phyloP scores from a whole-genome alignment of 2,797 vertebrate species.

The Falco columbarius region DNA sequence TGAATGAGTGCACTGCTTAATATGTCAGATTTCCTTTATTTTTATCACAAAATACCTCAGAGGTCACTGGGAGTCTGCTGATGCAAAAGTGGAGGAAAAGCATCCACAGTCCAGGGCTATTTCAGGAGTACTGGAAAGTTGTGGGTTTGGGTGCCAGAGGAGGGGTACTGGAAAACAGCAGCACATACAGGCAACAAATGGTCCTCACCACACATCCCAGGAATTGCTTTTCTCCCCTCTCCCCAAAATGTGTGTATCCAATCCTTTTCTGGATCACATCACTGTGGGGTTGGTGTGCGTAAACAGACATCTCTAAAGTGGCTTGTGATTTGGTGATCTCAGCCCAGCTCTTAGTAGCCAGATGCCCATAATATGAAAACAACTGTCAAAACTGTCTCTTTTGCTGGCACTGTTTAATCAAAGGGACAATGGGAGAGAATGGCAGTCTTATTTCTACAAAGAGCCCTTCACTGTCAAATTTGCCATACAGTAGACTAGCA shows the following conservation, averaged over 20 bases:
- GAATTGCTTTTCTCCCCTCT: background rate
- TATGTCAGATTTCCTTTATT: background rate
- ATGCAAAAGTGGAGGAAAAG: background rate
- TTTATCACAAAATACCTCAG: background rate
- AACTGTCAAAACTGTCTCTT: conserved; percentile 65
- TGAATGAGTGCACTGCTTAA: background rate
- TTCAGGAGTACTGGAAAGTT: background rate
- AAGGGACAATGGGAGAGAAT: conserved; percentile 59
- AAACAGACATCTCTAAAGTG: conserved; percentile 22
- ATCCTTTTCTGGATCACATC: conserved; percentile 33
- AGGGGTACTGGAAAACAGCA: background rate
- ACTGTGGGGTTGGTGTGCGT: background rate
- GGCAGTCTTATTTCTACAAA: conserved; percentile 66
- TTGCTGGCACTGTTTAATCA: conserved; percentile 62
- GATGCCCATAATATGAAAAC: conserved; percentile 63
- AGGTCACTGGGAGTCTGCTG: background rate
- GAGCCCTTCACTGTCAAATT: conserved; percentile 70
- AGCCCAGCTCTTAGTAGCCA: conserved; percentile 56
- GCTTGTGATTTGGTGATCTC: conserved; percentile 62
- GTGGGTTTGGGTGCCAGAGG: background rate
- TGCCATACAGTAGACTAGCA: conserved; percentile 57
- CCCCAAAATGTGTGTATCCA: background rate
- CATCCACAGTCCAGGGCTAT: background rate
- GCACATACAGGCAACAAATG: background rate
- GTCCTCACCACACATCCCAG: background rate